Evolutionary conservation across 2,888 invertebrate genomes (phyloP).

Genomic region (Coelopa pilipes): DNA sequence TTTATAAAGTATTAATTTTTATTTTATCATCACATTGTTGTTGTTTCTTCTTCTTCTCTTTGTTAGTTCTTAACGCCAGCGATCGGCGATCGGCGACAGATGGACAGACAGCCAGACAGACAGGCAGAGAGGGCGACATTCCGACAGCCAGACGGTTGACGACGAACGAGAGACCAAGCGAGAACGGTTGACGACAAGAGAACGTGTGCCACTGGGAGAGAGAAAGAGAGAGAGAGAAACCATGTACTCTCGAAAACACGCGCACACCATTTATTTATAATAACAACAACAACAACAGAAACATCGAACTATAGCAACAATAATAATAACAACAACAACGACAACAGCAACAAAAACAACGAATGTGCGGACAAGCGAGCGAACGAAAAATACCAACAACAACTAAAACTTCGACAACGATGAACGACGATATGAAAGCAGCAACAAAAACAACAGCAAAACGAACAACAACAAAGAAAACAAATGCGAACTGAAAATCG

Average conservation of each 20-base stretch:
- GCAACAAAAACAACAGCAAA: conserved; percentile 46
- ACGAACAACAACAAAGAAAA: conserved; percentile 44
- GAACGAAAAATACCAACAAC: too few relatives aligned
- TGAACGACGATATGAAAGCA: conserved; percentile 54
- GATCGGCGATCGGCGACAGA: too few relatives aligned
- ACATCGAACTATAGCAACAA: background rate
- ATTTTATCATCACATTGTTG: background rate
- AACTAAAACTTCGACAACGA: conserved; percentile 43
- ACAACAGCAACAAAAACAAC: conserved; percentile 36
- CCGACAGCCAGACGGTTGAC: background rate
- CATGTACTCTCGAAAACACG: conserved; percentile 47
- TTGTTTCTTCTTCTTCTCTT: too few relatives aligned
- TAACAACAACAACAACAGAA: conserved; percentile 49
- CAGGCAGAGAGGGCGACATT: background rate
- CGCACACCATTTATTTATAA: conserved; percentile 55
- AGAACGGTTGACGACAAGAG: background rate
- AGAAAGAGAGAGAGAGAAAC: background rate
- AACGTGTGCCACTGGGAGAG: background rate
- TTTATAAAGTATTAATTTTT: too few relatives aligned
- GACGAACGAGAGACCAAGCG: too few relatives aligned
- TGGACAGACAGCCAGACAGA: background rate
- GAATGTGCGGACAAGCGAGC: too few relatives aligned
- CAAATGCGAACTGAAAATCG: conserved; percentile 51
- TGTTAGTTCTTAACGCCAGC: too few relatives aligned
- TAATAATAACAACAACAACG: conserved; percentile 29